A percentile compares a stretch with the other conserved stretches of the same genome.
phyloP scores from a whole-genome alignment of 1,140 invertebrate genomes.

The Diorhabda sublineata region DNA sequence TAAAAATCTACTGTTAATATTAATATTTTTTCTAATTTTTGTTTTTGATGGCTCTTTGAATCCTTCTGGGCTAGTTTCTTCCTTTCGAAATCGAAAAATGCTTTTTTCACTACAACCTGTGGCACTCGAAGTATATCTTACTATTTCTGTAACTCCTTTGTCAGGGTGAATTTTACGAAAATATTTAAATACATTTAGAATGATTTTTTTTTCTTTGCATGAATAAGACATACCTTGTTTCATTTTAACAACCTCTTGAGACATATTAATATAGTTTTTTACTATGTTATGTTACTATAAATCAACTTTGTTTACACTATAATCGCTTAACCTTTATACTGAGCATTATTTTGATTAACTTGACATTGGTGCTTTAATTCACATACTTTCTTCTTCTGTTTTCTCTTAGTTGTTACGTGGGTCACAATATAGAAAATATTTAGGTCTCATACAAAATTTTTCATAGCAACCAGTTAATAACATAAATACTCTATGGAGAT shows the following conservation, averaged over 20 bases:
- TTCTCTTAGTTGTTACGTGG: too few species aligned
- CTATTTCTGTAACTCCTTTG: conserved; percentile 41
- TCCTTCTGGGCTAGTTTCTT: conserved; percentile 40
- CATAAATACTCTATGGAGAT: too few species aligned
- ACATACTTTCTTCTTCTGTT: too few species aligned
- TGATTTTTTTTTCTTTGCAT: conserved; percentile 43
- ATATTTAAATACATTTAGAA: conserved; percentile 44
- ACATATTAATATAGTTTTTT: conserved; percentile 7
- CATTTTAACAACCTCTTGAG: conserved; percentile 40
- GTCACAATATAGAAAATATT: too few species aligned
- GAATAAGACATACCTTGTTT: conserved; percentile 45
- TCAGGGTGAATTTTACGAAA: conserved; percentile 37
- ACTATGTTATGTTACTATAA: neutral
- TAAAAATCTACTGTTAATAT: conserved; percentile 41
- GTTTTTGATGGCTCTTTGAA: conserved; percentile 42
- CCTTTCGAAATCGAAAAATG: conserved; percentile 43
- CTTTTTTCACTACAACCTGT: conserved; percentile 45
- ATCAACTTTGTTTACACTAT: too few species aligned
- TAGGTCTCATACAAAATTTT: too few species aligned
- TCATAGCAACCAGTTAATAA: too few species aligned
- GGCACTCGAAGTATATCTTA: conserved; percentile 38
- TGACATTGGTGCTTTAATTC: too few species aligned
- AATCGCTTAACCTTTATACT: too few species aligned
- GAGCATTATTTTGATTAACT: too few species aligned
- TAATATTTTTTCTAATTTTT: conserved; percentile 40